Conservation (phyloP, 2,797 vertebrate genomes). For the Enteromius thamalakanensis region DNA sequence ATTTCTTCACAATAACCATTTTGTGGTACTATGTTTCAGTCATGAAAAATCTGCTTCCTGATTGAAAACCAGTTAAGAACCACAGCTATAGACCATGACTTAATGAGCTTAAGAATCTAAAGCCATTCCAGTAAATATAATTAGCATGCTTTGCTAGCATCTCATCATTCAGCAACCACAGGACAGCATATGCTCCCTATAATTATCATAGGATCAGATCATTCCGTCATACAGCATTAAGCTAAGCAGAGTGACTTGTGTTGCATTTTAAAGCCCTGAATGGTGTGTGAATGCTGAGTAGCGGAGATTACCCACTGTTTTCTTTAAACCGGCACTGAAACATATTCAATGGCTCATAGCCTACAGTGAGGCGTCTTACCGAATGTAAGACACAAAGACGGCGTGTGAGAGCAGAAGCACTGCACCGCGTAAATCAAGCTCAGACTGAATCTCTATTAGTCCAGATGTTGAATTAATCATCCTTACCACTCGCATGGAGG, state of each 20-base stretch:
- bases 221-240: constrained; percentile 54
- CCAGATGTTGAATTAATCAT: constrained; percentile 81
- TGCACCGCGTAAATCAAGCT: constrained; percentile 62
- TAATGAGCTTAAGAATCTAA: constrained; percentile 28
- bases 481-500: constrained; percentile 67
- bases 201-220: constrained; percentile 59
- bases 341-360: constrained; percentile 31
- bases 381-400: constrained; percentile 51
- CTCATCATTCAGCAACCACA: constrained; percentile 57
- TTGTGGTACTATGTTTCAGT: background rate
- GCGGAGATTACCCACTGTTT: constrained; percentile 35
- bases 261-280: constrained; percentile 34
- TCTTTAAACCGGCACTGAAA: constrained; percentile 36
- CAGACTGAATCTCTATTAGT: constrained; percentile 71
- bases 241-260: constrained; percentile 35
- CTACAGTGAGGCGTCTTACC: constrained; percentile 40
- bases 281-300: constrained; percentile 22
- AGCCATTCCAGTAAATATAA: constrained; percentile 44
- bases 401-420: constrained; percentile 49
- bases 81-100: constrained; percentile 14
- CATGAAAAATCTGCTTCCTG: constrained; percentile 8
- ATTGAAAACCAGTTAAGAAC: constrained; percentile 13
- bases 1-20: background rate
- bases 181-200: constrained; percentile 55
- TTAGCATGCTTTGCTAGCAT: constrained; percentile 49